Conservation (phyloP, 2,888 invertebrate species). For the Euphydryas editha region DNA sequence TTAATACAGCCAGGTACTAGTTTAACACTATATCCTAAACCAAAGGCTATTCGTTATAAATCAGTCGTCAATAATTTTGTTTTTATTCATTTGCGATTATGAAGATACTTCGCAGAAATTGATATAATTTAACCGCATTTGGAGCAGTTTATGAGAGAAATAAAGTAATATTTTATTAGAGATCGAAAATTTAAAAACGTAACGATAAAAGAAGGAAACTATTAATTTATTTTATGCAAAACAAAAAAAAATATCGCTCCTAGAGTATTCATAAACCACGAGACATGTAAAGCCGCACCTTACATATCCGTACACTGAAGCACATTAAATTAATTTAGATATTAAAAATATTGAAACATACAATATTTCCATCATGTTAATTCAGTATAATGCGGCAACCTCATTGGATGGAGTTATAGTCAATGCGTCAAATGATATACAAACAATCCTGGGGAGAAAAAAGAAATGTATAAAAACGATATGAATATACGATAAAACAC, state of each 20-base stretch:
- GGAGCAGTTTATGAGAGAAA: not conserved
- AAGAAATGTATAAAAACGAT: not conserved
- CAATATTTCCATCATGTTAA: not conserved
- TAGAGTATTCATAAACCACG: not conserved
- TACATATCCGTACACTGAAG: not conserved
- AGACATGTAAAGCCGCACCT: not conserved
- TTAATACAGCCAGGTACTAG: conserved; percentile 22
- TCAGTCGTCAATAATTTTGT: not conserved
- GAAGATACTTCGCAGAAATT: not conserved
- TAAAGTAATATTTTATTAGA: not conserved
- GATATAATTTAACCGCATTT: not conserved
- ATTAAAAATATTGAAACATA: conserved; percentile 14
- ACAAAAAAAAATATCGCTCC: not conserved
- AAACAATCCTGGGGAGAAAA: not conserved
- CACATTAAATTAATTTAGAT: conserved; percentile 4
- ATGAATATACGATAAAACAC: too few species aligned
- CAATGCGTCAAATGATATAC: not conserved
- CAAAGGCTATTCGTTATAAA: conserved; percentile 1
- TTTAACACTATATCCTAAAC: conserved; percentile 14
- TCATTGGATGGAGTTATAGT: conserved; percentile 18
- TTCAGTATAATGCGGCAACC: not conserved
- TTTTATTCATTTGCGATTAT: not conserved
- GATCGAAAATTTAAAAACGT: not conserved
- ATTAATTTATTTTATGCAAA: not conserved
- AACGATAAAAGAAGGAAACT: not conserved